Conservation (phyloP, 1,140 invertebrate genomes). For the Eupeodes corollae region DNA sequence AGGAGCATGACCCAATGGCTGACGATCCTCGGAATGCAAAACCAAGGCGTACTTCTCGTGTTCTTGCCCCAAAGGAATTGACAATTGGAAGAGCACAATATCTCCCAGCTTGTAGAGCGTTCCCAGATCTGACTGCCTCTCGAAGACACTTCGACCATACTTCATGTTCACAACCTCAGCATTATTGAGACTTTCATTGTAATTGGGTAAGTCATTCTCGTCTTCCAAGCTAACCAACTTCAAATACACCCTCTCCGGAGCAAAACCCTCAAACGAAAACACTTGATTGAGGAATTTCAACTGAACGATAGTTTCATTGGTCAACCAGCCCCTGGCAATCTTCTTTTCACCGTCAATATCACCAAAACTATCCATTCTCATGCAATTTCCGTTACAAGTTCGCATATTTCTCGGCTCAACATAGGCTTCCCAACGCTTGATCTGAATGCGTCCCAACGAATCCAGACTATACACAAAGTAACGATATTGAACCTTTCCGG, state of each 20-base stretch:
- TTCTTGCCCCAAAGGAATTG: conserved; percentile 40
- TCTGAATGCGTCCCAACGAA: conserved; percentile 33
- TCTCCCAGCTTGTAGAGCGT: conserved; percentile 25
- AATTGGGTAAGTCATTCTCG: conserved; percentile 12
- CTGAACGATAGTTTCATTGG: conserved; percentile 64
- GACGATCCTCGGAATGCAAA: conserved; percentile 14
- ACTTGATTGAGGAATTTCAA: conserved; percentile 52
- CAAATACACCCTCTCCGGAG: conserved; percentile 27
- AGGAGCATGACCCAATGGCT: conserved; percentile 70
- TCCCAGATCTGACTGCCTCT: conserved; percentile 18
- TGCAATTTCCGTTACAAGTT: conserved; percentile 5
- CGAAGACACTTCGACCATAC: conserved; percentile 25
- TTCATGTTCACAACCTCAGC: conserved; percentile 25
- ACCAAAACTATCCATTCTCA: conserved; percentile 28
- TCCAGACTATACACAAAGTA: conserved; percentile 51
- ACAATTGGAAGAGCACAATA: conserved; percentile 35
- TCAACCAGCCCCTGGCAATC: conserved; percentile 68
- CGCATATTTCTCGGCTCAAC: conserved; percentile 43
- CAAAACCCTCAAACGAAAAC: conserved; percentile 34
- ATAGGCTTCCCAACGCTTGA: conserved; percentile 66
- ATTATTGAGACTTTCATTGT: conserved; percentile 18
- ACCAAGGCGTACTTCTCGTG: conserved; percentile 20
- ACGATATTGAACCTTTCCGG: conserved; percentile 50
- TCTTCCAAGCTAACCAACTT: conserved; percentile 21
- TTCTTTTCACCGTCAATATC: conserved; percentile 45